These are phyloP conservation scores for Gallinago undulata DNA, from an alignment of 2,113 vertebrate genomes.

Conservation along the genomic window DNA sequence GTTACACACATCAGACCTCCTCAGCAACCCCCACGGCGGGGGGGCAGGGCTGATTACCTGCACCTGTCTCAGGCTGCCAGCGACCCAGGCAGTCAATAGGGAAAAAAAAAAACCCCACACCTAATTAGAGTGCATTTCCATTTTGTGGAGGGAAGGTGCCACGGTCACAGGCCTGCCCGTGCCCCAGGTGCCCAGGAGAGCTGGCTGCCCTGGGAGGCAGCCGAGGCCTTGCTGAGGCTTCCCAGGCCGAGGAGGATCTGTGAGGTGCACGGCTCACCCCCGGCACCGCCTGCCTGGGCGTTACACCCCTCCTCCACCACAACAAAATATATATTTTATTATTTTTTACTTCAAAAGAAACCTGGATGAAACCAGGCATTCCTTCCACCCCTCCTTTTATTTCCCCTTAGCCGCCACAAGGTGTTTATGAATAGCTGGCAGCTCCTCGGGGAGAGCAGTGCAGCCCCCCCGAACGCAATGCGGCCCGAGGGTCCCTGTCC, in stretches of 20 bases:
- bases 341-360: not conserved
- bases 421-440: not conserved
- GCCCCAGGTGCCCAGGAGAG: not conserved
- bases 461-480: no score
- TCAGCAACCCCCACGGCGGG: not conserved
- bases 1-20: not conserved
- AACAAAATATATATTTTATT: no score
- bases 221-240: not conserved
- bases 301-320: rapidly evolving
- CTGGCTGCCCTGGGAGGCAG: not conserved
- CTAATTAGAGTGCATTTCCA: not conserved
- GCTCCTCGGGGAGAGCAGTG: not conserved
- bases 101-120: not conserved
- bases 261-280: not conserved
- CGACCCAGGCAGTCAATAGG: not conserved
- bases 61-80: slow-evolving; percentile 17
- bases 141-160: slow-evolving; percentile 2
- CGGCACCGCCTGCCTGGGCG: not conserved
- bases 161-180: not conserved
- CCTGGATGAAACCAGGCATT: not conserved
- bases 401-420: not conserved
- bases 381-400: not conserved
- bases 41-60: not conserved
- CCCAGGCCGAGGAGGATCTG: not conserved
- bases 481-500: no score